A percentile compares a stretch with the other conserved stretches of the same genome.
Conservation (phyloP, 2,888 invertebrate species). For the Agonopterix alstromeriana region DNA sequence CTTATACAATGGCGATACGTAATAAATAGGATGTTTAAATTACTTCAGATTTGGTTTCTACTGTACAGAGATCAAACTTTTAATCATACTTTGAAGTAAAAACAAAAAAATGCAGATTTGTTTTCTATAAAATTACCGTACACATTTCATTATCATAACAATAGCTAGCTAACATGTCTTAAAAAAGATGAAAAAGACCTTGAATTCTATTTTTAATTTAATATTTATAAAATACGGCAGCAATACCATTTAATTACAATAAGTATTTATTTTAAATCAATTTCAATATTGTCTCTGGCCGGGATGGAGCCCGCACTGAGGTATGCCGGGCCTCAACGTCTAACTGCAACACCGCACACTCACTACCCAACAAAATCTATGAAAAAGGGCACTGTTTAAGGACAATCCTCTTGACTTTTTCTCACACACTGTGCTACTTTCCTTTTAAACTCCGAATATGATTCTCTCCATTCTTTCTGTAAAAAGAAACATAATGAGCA, state of each 20-base stretch:
- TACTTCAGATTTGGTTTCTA: constrained; percentile 60
- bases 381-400: constrained; percentile 81
- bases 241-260: constrained; percentile 72
- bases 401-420: constrained; percentile 99
- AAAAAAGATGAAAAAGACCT: constrained; percentile 75
- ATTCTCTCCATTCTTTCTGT: constrained; percentile 99
- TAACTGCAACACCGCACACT: constrained; percentile 65
- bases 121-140: constrained; percentile 69
- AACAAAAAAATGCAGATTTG: constrained; percentile 66
- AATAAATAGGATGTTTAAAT: constrained; percentile 42
- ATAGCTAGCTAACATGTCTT: constrained; percentile 73
- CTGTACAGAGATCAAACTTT: constrained; percentile 64
- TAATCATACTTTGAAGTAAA: constrained; percentile 37
- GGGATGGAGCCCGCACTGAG: constrained; percentile 47
- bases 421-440: constrained; percentile 98
- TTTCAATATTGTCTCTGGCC: constrained; percentile 74
- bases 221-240: constrained; percentile 74
- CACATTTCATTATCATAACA: constrained; percentile 70
- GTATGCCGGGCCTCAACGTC: constrained; percentile 43
- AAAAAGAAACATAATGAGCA: constrained; percentile 75
- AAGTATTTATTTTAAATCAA: constrained; percentile 73
- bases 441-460: constrained; percentile 97
- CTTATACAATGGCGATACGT: constrained; percentile 26
- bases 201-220: constrained; percentile 62
- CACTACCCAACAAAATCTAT: constrained; percentile 67